A percentile compares a stretch with the other conserved stretches of the same genome.
Evolutionary conservation across 2,888 invertebrate species (phyloP).

Genomic region (Calameuta filiformis): DNA sequence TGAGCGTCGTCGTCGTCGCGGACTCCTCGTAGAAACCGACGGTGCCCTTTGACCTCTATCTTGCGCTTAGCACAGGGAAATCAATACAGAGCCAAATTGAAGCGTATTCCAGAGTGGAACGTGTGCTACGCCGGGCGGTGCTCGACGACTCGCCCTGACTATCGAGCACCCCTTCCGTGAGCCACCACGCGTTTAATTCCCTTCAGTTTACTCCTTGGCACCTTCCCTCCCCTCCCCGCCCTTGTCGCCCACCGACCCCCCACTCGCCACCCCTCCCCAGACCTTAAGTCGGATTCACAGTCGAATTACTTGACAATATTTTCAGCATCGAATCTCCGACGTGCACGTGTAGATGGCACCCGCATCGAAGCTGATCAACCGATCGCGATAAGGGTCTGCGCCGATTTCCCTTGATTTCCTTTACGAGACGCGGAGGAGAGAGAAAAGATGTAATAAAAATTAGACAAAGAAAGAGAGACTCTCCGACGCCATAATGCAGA

Average conservation of each 20-base stretch:
- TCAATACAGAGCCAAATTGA: constrained; percentile 24
- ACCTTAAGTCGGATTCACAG: neutral
- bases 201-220: neutral
- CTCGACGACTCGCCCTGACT: neutral
- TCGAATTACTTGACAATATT: neutral
- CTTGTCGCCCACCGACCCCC: neutral
- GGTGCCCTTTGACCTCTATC: constrained; percentile 23
- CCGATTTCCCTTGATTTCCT: no score
- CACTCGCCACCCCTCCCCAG: neutral
- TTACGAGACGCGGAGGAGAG: neutral
- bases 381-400: neutral
- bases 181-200: neutral
- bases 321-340: neutral
- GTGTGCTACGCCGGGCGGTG: neutral
- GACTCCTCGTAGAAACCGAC: neutral
- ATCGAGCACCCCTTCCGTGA: neutral
- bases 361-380: neutral
- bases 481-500: neutral
- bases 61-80: constrained; percentile 23
- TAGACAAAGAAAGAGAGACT: neutral
- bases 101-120: neutral
- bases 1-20: neutral
- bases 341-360: no score
- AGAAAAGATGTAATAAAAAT: neutral
- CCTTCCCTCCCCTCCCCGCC: no score